Conservation (phyloP, 2,113 vertebrate genomes). For the Pluvialis apricaria region DNA sequence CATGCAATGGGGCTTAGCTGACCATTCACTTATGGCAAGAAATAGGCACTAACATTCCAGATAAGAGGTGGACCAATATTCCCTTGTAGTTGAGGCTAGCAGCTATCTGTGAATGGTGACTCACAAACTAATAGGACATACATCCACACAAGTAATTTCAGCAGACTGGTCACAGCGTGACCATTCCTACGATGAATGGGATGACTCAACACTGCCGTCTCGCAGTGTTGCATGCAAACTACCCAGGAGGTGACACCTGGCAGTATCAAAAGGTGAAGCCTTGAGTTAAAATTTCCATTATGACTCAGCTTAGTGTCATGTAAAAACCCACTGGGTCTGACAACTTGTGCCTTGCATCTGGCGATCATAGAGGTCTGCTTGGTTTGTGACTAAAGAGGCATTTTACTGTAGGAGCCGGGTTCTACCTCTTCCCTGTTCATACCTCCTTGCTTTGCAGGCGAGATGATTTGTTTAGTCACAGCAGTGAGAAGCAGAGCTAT, state of each 20-base stretch:
- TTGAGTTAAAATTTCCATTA: background rate
- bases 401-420: background rate
- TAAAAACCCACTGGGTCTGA: background rate
- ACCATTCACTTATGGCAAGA: background rate
- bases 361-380: fast-evolving
- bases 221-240: background rate
- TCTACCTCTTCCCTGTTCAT: background rate
- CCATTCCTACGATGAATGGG: background rate
- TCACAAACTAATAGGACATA: background rate
- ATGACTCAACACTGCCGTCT: background rate
- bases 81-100: background rate
- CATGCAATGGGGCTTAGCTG: background rate
- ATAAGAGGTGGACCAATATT: background rate
- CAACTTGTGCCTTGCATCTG: background rate
- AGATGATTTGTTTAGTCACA: background rate
- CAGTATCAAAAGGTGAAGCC: background rate
- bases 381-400: background rate
- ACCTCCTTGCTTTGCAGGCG: background rate
- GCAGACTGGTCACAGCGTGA: background rate
- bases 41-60: background rate
- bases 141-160: background rate
- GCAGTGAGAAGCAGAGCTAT: background rate
- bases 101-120: background rate
- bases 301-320: background rate
- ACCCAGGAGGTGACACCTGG: background rate